Evolutionary conservation across 64 coral and sea anemone species (phyloP).

Genomic region (Pocillopora verrucosa): DNA sequence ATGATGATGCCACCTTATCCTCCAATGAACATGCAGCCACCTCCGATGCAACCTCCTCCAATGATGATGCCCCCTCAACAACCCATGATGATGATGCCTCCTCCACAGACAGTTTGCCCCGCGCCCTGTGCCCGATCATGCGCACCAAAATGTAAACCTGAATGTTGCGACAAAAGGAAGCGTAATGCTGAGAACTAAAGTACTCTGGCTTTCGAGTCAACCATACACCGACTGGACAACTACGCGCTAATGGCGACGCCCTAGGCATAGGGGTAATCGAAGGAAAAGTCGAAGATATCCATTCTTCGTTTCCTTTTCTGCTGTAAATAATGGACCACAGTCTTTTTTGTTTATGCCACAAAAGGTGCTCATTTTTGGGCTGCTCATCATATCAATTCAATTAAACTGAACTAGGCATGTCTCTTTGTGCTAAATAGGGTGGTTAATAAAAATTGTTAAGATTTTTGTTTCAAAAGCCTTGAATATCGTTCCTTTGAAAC

Average conservation of each 20-base stretch:
- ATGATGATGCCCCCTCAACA: slow-evolving; percentile 23
- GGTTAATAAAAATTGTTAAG: neutral
- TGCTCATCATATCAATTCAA: neutral
- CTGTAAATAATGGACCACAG: slow-evolving; percentile 10
- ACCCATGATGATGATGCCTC: slow-evolving; percentile 5
- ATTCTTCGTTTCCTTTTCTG: neutral
- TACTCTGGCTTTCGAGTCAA: neutral
- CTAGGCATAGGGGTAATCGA: neutral
- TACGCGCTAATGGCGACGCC: neutral
- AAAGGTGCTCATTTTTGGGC: neutral
- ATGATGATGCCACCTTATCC: slow-evolving; percentile 15
- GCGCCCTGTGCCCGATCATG: slow-evolving; percentile 39
- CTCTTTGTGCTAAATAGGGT: neutral
- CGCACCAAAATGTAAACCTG: slow-evolving; percentile 36
- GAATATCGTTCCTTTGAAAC: too few species aligned
- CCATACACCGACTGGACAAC: neutral
- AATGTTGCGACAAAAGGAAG: slow-evolving; percentile 45
- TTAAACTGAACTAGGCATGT: neutral
- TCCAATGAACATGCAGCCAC: slow-evolving; percentile 30
- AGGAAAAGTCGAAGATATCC: neutral
- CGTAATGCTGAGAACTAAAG: slow-evolving; percentile 3
- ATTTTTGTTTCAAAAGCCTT: too few species aligned
- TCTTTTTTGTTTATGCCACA: slow-evolving; percentile 3
- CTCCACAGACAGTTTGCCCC: slow-evolving; percentile 5
- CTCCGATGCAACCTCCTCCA: slow-evolving; percentile 1